phyloP scores from a whole-genome alignment of 2,797 vertebrate species.

The Tarsius wallacei region DNA sequence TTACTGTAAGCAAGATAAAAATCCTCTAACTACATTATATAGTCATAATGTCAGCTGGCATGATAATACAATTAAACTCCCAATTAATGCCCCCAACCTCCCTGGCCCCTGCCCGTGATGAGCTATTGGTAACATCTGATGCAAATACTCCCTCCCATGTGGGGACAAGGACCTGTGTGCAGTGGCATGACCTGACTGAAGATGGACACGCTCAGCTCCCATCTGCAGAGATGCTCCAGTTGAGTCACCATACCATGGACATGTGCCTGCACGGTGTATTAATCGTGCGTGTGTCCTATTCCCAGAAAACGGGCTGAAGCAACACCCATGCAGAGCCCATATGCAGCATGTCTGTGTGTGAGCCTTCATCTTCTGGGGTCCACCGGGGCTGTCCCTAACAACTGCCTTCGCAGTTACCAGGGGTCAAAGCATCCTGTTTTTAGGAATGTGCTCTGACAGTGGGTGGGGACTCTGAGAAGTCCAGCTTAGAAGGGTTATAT shows the following conservation, averaged over 20 bases:
- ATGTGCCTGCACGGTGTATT: not conserved
- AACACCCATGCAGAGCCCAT: not conserved
- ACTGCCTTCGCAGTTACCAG: not conserved
- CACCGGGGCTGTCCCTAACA: not conserved
- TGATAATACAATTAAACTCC: conserved; percentile 82
- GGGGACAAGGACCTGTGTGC: conserved; percentile 64
- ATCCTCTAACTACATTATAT: conserved; percentile 71
- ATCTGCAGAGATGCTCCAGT: conserved; percentile 36
- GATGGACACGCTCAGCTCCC: conserved; percentile 62
- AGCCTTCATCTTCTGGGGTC: not conserved
- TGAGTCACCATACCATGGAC: not conserved
- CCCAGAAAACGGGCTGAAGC: not conserved
- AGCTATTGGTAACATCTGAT: conserved; percentile 56
- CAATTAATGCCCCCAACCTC: conserved; percentile 68
- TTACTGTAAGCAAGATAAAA: conserved; percentile 82
- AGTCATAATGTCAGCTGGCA: conserved; percentile 83
- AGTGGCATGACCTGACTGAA: conserved; percentile 41
- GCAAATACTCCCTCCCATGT: conserved; percentile 70
- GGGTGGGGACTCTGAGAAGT: conserved; percentile 68
- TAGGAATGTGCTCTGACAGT: not conserved
- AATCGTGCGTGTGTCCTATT: not conserved
- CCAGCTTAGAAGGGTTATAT: not conserved
- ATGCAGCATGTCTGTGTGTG: not conserved
- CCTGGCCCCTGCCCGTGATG: not conserved
- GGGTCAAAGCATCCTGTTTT: not conserved